phyloP scores from a whole-genome alignment of 2,888 invertebrate species.

The Miltochrista miniata region DNA sequence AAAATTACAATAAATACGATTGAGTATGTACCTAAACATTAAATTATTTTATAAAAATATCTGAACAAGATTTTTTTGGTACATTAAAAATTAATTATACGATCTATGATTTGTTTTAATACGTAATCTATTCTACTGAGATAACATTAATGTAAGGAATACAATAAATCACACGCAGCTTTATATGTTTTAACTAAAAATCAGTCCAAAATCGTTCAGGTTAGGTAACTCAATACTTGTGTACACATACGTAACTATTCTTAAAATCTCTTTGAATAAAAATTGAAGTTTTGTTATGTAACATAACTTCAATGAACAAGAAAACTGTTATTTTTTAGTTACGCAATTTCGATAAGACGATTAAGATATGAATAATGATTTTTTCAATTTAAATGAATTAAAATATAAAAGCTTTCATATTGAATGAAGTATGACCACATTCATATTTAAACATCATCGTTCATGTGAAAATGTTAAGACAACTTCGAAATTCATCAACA shows the following conservation, averaged over 20 bases:
- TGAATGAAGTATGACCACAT: too few relatives aligned
- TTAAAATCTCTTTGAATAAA: slow-evolving; percentile 27
- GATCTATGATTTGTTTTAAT: slow-evolving; percentile 32
- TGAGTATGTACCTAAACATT: slow-evolving; percentile 33
- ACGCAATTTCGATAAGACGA: too few relatives aligned
- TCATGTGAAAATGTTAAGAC: too few relatives aligned
- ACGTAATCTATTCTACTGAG: slow-evolving; percentile 48
- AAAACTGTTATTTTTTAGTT: too few relatives aligned
- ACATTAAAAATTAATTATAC: slow-evolving; percentile 48
- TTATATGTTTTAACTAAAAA: slow-evolving; percentile 43
- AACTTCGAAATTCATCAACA: too few relatives aligned
- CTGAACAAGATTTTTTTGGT: slow-evolving; percentile 66
- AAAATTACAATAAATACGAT: slow-evolving; percentile 43
- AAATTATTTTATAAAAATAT: slow-evolving; percentile 68
- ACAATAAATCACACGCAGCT: slow-evolving; percentile 48
- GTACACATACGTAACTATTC: slow-evolving; percentile 35
- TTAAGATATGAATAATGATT: too few relatives aligned
- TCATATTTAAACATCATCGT: too few relatives aligned
- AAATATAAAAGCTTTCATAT: too few relatives aligned
- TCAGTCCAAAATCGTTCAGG: slow-evolving; percentile 64
- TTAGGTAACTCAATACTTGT: slow-evolving; percentile 54
- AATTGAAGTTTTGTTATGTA: slow-evolving; percentile 5
- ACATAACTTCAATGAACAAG: too few relatives aligned
- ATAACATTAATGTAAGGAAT: slow-evolving; percentile 54
- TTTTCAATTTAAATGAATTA: too few relatives aligned